Evolutionary conservation across 2,888 invertebrate genomes (phyloP), one percentile per base, ranked within the genome.

Genomic region (Apotomis capreana): DNA sequence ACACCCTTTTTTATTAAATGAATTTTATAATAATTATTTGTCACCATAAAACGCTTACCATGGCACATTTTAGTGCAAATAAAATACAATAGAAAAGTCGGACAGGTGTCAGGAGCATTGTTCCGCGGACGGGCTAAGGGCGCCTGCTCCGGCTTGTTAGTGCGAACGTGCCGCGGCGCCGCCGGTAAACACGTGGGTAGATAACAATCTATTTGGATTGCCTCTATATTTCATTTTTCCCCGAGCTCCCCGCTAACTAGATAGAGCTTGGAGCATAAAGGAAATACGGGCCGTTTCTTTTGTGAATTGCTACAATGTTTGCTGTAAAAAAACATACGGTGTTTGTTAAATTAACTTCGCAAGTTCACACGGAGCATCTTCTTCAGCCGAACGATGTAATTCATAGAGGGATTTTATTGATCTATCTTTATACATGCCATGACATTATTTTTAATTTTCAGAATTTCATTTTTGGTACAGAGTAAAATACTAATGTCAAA

Each of bases 151-250:
- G 82, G 87, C 91, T 91, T 91, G 92, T 92, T 92, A 92, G 89
- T 84, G 85, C 84, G 92, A 87, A 91, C 92, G 92, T 92, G 92
- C 90, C 89, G 84, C 88, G 85, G 83, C 87, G 87, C 85, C 88
- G 85, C 89, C 89, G 89, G 92, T 88, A 91, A 92, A 92, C 92
- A 92, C 91, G 91, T 90, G 93, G 91, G 91, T 90, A 90, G 93
- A 94, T 93, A 93, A 93, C 93, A 91, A 93, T 93, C 93, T 92
- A 90, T 91, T 92, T 90, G 92, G 89, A 93, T 94, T 94, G 94
- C 91, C 91, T 90, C 92, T 93, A 92, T 94, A 94, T 93, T 90
- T 93, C 92, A 93, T 94, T 93, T 93, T 92, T 92, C 89, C 90
- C 87, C 85, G 86, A 84, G 87, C 86, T 82, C 83, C 81, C 83